Base-by-base conservation (phyloP, 2,888 invertebrate genomes). In the Zele albiditarsus region DNA sequence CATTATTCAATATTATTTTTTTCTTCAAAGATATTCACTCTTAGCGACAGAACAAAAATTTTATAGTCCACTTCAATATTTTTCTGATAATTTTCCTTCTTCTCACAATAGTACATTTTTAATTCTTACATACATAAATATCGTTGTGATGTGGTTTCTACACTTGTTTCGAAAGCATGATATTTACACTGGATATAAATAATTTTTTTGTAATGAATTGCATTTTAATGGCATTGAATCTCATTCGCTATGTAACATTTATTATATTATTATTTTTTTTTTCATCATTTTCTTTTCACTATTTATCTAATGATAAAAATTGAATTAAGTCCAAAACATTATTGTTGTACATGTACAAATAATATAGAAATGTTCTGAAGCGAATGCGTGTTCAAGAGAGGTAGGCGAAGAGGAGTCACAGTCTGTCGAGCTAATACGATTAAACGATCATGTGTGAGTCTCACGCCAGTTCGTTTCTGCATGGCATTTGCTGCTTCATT, bases 401-500 rank as follows among this genome's bases (percentile, higher is more conserved):
- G 12, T 12, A 0, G 20, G 25, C 6, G 6, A 25, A 25, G 14
- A 27, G 25, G 14, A 2, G n/a, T 46, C 6, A n/a, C n/a, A 46
- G 16, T 46, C 12, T 4, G 27, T 23, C 12, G 28, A 60, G 12
- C 14, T 27, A 60, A 60, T 27, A 60, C 27, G 10, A 60, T 60
- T 28, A 16, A 27, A 60, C 25, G 16, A 28, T 60, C 28, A 27
- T 60, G 60, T 25, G 66, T 25, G 46, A 42, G 38, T 10, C 42
- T 42, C 66, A 66, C 66, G 23, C 58, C 28, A 65, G 60, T 49
- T 53, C 5, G 53, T 46, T 46, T 57, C 20, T 66, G 14, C 25
- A 42, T 57, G 74, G 71, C 70, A 46, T 60, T 53, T 58, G 23
- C 38, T 67, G 46, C 42, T 31, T 16, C 25, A 33, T 27, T 67